Evolutionary conservation across 2,113 vertebrate species (phyloP), one percentile per base, ranked within the genome.

Genomic region (Macrotus californicus): DNA sequence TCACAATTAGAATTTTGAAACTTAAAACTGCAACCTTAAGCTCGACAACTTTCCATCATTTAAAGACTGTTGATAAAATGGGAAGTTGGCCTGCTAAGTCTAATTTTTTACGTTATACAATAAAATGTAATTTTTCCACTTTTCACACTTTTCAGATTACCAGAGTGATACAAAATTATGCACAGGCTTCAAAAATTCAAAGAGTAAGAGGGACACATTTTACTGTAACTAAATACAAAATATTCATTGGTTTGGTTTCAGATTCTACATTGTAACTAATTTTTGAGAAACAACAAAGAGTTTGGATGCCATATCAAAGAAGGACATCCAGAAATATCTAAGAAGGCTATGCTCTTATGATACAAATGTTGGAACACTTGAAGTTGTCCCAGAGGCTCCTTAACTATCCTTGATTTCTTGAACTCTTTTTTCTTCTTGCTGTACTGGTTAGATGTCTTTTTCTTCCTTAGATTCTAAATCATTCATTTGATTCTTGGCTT

Each of bases 141-240:
- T 46, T 89, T 67, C 24, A 95, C 48, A 70, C 46, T 93, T 94
- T 56, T 26, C 66, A 88, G 83, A 85, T 64, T 9, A 59, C 31
- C 41, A 86, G 54, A 21, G 24, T 85, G 29, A 88, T 77, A 77
- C 70, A 91, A 88, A 96, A 93, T 77, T 82, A 91, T 50, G 13
- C 5, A 18, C 34, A 34, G 12, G 29, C 41, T 34, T 72, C 48
- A 90, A 77, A 64, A 94, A 94, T 50, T 61, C 1, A 69, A 87
- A 92, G 7, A 73, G 34, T 19, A 93, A 81, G 36, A 73, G 0
- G 94, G 46, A 72, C 0, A 93, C 6, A 93, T 50, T 87, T 93
- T 54, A 86, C 29, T 87, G 15, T 43, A 90, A 43, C 2, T 24
- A 9, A 82, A 7, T 79, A 52, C 4, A 64, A 85, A 94, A 50